These are phyloP conservation scores for Limanda limanda DNA, from an alignment of 2,113 vertebrate genomes.

Conservation along the genomic window DNA sequence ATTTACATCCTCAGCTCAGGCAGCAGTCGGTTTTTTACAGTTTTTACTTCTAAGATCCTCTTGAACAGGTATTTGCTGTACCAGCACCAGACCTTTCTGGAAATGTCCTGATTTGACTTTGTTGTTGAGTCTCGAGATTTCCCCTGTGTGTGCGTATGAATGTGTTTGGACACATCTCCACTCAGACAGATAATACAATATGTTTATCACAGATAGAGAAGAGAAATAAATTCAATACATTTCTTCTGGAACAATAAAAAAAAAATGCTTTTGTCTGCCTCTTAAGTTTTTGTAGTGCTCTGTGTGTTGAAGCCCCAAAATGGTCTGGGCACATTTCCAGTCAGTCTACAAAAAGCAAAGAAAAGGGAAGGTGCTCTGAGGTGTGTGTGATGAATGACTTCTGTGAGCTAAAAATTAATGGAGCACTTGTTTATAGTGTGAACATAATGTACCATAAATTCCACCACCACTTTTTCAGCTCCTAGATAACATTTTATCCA, in stretches of 20 bases:
- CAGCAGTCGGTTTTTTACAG: too few species aligned
- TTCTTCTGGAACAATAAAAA: conserved; percentile 29
- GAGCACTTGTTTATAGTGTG: conserved; percentile 70
- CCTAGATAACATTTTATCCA: conserved; percentile 77
- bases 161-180: conserved; percentile 25
- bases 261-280: conserved; percentile 34
- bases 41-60: too few species aligned
- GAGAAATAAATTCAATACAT: conserved; percentile 42
- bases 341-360: conserved; percentile 28
- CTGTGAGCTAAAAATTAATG: conserved; percentile 64
- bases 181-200: conserved; percentile 49
- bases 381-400: conserved; percentile 69
- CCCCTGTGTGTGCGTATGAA: neutral
- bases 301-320: conserved; percentile 31
- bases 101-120: conserved; percentile 34
- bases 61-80: too few species aligned
- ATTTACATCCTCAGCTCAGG: neutral
- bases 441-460: conserved; percentile 81
- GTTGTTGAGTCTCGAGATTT: conserved; percentile 4
- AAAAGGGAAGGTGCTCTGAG: conserved; percentile 55
- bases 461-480: conserved; percentile 68
- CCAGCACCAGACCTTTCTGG: too few species aligned
- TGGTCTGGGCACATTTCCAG: conserved; percentile 63
- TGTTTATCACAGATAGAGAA: conserved; percentile 57
- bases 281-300: conserved; percentile 19